Evolutionary conservation across 2,797 vertebrate genomes (phyloP), one percentile per base, ranked within the genome.

Genomic region (Psittacula derbiana): DNA sequence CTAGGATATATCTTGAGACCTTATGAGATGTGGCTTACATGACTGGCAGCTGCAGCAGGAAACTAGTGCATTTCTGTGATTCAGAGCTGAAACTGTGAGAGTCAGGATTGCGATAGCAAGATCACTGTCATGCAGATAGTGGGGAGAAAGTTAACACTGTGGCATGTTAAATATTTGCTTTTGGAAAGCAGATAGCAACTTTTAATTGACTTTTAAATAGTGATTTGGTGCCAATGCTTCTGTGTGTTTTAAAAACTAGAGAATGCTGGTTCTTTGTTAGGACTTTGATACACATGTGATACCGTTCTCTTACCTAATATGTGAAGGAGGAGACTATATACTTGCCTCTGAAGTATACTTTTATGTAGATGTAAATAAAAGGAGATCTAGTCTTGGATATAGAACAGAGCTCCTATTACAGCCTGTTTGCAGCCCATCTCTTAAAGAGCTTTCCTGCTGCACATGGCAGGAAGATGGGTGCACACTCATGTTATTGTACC

Each of bases 391-490:
- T 62, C 28, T 7, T 38, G 43, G 18, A 78, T 27, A 5, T 23
- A 62, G 80, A 30, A 14, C 8, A 20, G 16, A 70, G 46, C 6
- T 75, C 8, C 13, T 17, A 1, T 6, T 17, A 4, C 33, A 38
- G 30, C 24, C 30, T 10, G 0, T 13, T 69, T 13, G 1, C 21
- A 44, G 38, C 33, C 28, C 17, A 4, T 15, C 8, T 14, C 31
- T 28, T 33, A 21, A 23, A 73, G 58, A 47, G 25, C 28, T 60
- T n/a, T 41, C 15, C 49, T 36, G 25, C 61, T 66, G 73, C 33
- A 13, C 3, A 0, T 5, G 0, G 1, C n/a, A 17, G 57, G 60
- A 38, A 57, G 55, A 5, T 25, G 10, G 6, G 6, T 16, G 16
- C 57, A 75, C 12, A 0, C 31, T 4, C 27, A 0, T 36, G 5